Percentiles rank a stretch among this genome's conserved stretches.
These are phyloP conservation scores for Maniola hyperantus DNA, from an alignment of 2,888 invertebrate species.

Conservation along the genomic window DNA sequence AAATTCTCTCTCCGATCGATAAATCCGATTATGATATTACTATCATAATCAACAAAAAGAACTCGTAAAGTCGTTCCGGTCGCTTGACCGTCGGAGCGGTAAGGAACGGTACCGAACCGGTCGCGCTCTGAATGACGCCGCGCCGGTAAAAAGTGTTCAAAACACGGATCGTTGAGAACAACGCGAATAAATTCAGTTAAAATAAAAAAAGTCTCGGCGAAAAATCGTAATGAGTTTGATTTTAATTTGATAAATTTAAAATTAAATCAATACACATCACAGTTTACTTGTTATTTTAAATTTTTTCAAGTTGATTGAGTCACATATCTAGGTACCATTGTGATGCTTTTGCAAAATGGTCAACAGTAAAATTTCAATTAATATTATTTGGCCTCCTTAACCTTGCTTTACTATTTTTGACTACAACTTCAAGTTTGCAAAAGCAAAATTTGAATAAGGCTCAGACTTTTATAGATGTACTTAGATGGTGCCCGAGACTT, in stretches of 20 bases:
- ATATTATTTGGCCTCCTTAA: no score
- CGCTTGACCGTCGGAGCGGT: conserved; percentile 55
- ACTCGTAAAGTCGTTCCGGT: conserved; percentile 65
- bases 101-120: conserved; percentile 69
- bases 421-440: no score
- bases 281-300: no score
- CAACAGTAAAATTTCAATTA: no score
- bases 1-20: conserved; percentile 25
- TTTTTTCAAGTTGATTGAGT: no score
- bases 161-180: conserved; percentile 32
- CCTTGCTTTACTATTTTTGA: no score
- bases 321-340: no score
- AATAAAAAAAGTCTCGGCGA: conserved; percentile 8
- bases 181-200: conserved; percentile 35
- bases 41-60: conserved; percentile 46
- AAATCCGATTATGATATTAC: conserved; percentile 32
- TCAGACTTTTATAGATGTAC: no score
- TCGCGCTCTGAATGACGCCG: conserved; percentile 65
- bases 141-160: conserved; percentile 50
- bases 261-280: no score
- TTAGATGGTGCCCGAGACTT: no score
- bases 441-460: no score
- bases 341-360: no score
- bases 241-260: neutral
- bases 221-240: conserved; percentile 8